These are phyloP conservation scores for Nephrotoma guestfalica DNA, from an alignment of 2,888 invertebrate genomes.

Conservation along the genomic window DNA sequence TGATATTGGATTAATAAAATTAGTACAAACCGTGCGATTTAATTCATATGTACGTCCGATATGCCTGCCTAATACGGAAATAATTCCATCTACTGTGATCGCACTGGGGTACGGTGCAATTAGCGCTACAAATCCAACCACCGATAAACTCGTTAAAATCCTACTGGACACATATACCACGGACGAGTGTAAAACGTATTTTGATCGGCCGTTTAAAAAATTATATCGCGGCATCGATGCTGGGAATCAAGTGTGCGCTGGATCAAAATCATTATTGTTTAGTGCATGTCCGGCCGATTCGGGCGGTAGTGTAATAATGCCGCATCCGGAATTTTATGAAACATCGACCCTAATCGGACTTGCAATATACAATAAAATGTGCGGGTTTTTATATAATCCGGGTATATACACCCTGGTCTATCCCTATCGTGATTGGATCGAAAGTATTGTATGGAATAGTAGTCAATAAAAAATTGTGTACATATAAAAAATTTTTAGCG, in stretches of 20 bases:
- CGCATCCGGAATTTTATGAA: background rate
- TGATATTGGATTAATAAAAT: conserved; percentile 38
- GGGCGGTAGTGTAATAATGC: background rate
- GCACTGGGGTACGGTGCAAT: background rate
- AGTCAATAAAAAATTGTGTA: background rate
- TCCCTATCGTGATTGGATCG: conserved; percentile 43
- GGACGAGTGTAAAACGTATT: background rate
- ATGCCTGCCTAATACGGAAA: conserved; percentile 25
- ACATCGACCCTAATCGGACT: background rate
- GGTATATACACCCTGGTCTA: conserved; percentile 45
- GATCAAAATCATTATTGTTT: background rate
- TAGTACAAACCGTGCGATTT: conserved; percentile 26
- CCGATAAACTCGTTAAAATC: background rate
- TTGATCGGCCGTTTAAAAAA: background rate
- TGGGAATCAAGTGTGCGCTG: background rate
- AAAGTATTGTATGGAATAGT: conserved; percentile 37
- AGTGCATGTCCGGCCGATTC: background rate
- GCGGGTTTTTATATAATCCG: conserved; percentile 19
- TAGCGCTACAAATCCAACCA: background rate
- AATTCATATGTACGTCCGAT: conserved; percentile 32
- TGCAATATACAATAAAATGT: background rate
- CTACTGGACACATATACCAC: background rate
- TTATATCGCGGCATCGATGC: background rate
- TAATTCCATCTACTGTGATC: background rate
- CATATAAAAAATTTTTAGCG: background rate